Percentiles rank a stretch among this genome's conserved stretches.
These are phyloP conservation scores for Smittia sp. DNA, from an alignment of 2,888 invertebrate genomes.

Conservation along the genomic window DNA sequence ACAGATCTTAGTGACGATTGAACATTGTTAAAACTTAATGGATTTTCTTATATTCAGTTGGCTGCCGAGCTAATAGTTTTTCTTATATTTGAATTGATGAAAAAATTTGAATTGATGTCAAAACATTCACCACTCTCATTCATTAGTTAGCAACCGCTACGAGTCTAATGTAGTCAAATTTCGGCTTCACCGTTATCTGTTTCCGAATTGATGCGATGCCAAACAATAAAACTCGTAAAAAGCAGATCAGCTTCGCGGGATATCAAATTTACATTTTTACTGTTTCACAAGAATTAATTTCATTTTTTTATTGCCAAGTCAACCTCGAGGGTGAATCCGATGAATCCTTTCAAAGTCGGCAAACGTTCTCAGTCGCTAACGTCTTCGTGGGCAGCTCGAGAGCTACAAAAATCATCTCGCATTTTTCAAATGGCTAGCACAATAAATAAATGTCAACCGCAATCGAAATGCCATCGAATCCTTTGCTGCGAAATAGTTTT, in stretches of 20 bases:
- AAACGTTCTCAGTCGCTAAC: not conserved
- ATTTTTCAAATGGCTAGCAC: not conserved
- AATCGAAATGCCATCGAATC: not conserved
- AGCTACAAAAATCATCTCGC: not conserved
- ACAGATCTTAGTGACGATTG: constrained; percentile 1
- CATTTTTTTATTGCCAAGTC: constrained; percentile 12
- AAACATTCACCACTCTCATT: not conserved
- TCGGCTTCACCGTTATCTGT: too few species aligned
- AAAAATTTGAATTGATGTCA: not conserved
- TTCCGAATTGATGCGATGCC: too few species aligned
- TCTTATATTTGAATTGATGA: not conserved
- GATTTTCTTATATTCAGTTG: not conserved
- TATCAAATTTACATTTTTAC: constrained; percentile 25
- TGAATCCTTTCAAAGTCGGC: constrained; percentile 15
- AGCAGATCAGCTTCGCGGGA: not conserved
- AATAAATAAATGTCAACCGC: constrained; percentile 21
- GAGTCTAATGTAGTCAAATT: not conserved
- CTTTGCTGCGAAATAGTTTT: not conserved
- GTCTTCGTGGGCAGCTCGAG: not conserved
- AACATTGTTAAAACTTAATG: constrained; percentile 23
- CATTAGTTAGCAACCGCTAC: too few species aligned
- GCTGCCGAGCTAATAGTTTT: not conserved
- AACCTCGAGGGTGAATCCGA: not conserved
- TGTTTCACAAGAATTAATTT: constrained; percentile 18
- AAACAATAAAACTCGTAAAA: not conserved